Evolutionary conservation across 37 sponge, comb jelly and placozoan genomes (phyloP), one percentile per base, ranked within the genome.

Genomic region (Haliclona indistincta): DNA sequence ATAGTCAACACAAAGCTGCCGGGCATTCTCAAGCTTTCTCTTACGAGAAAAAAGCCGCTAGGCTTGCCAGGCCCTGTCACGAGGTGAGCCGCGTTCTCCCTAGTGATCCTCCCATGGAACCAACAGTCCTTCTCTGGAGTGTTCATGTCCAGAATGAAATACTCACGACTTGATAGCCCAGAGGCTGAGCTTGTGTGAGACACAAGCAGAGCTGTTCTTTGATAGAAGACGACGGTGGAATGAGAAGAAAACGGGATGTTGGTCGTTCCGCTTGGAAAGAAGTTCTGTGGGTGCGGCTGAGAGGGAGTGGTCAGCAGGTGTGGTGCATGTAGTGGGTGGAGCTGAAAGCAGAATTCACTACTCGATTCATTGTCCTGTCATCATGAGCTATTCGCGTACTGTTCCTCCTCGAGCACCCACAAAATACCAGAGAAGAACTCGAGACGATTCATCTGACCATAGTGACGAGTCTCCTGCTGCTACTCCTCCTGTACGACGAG

Each of bases 101-200:
- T 49, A 2, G 86, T 89, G 28, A 94, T 85, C 37, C 82, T 89
- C 8, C 94, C 94, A 49, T 94, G 94, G 51, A 80, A 94, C 94
- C 94, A 93, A 1, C 73, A 40, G n/a, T 76, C 77, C 20, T 67
- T 49, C 23, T 83, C 80, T 7, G 51, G n/a, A n/a, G n/a, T n/a
- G n/a, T n/a, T n/a, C n/a, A n/a, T n/a, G n/a, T n/a, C n/a, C n/a
- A n/a, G n/a, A n/a, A 49, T 6, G 75, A n/a, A 52, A 56, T 66
- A 36, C 83, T 88, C 88, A 88, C 81, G 8, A 43, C 42, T 61
- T 22, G 37, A 70, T 23, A 28, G 29, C 17, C 13, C 26, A 33
- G 33, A n/a, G 5, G 66, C 4, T 5, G 33, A 29, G 22, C 37
- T 35, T 4, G 22, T 4, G n/a, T 5, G 7, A 3, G 6, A 4